phyloP scores from a whole-genome alignment of 2,888 invertebrate genomes.

The Amorpha juglandis region DNA sequence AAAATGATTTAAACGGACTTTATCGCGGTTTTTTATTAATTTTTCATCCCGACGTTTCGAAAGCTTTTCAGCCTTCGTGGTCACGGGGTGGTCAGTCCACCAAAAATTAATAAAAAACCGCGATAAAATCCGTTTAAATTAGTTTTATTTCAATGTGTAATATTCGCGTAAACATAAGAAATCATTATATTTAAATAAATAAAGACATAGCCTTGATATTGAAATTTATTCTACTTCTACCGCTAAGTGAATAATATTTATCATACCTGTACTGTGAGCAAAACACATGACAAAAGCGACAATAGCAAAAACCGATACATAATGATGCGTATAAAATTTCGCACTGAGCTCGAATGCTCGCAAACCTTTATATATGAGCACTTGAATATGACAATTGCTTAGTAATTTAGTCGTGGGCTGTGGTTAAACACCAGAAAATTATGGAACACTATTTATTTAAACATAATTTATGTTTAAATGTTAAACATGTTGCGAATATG shows the following conservation, averaged over 20 bases:
- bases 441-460: constrained; percentile 19
- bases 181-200: not conserved
- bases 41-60: too few species aligned
- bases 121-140: too few species aligned
- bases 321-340: constrained; percentile 22
- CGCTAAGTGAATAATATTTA: not conserved
- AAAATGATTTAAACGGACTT: too few species aligned
- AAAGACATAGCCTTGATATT: not conserved
- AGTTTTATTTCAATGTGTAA: too few species aligned
- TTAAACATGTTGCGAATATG: not conserved
- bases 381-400: constrained; percentile 26
- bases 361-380: constrained; percentile 20
- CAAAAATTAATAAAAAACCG: too few species aligned
- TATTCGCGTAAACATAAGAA: too few species aligned
- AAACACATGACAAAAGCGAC: constrained; percentile 9
- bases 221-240: too few species aligned
- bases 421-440: constrained; percentile 46
- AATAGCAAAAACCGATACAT: constrained; percentile 36
- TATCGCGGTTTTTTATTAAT: too few species aligned
- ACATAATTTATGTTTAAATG: not conserved
- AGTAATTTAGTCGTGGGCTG: constrained; percentile 19
- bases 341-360: not conserved
- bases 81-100: too few species aligned
- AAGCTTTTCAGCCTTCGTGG: too few species aligned
- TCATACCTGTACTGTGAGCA: constrained; percentile 16